phyloP scores from a whole-genome alignment of 2,797 vertebrate genomes.

The Mormyrops boulengeri region DNA sequence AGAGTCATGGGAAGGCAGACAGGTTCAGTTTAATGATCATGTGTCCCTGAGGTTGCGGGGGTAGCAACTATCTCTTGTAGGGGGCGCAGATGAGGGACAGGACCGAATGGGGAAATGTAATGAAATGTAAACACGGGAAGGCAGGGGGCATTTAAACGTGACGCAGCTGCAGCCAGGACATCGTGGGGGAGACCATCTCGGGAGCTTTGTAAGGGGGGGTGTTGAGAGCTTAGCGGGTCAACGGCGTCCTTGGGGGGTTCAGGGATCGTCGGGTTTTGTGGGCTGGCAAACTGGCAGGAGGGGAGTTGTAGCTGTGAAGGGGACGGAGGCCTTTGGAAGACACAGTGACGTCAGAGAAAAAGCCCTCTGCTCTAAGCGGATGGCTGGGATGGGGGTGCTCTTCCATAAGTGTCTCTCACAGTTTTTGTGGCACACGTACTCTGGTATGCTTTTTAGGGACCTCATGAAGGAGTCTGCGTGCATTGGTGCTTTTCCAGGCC shows the following conservation, averaged over 20 bases:
- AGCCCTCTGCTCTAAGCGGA: background rate
- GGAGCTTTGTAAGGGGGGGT: background rate
- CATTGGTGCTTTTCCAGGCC: background rate
- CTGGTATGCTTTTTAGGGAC: background rate
- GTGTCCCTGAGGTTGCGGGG: background rate
- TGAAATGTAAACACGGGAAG: background rate
- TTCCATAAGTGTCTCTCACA: background rate
- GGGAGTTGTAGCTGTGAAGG: background rate
- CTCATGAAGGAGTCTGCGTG: background rate
- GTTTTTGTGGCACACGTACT: background rate
- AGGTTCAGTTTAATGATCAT: background rate
- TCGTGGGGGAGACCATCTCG: background rate
- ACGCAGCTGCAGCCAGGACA: background rate
- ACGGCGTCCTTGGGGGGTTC: background rate
- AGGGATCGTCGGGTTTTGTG: background rate
- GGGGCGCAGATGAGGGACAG: background rate
- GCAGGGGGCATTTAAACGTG: background rate
- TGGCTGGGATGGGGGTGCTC: background rate
- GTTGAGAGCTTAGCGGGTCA: background rate
- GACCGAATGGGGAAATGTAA: background rate
- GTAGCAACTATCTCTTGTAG: background rate
- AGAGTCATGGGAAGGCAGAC: background rate
- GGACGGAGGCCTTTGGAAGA: background rate
- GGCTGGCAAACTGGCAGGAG: background rate
- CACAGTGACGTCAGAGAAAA: background rate